Conservation (phyloP, 2,888 invertebrate species). For the Eupelmus urozonus region DNA sequence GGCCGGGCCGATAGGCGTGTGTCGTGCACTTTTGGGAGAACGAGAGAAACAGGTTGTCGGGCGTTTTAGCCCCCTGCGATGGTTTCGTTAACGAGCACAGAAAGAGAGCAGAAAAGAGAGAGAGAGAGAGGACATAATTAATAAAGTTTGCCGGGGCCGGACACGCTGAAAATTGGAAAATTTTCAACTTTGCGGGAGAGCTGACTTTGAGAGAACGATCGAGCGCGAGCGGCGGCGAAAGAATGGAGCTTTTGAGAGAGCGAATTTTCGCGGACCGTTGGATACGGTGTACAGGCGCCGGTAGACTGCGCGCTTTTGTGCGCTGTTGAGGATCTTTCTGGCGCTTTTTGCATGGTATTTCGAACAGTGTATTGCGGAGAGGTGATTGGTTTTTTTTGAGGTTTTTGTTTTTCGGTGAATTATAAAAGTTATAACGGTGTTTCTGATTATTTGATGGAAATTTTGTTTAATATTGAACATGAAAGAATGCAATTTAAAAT, state of each 20-base stretch:
- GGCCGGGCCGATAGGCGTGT: not conserved
- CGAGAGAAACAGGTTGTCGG: not conserved
- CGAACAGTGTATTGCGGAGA: too few species aligned
- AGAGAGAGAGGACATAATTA: conserved; percentile 46
- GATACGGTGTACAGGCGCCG: not conserved
- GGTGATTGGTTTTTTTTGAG: too few species aligned
- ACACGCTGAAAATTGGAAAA: conserved; percentile 49
- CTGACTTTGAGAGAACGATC: conserved; percentile 25
- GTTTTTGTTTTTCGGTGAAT: too few species aligned
- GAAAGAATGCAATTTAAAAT: too few species aligned
- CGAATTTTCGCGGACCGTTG: conserved; percentile 16
- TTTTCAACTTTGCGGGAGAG: conserved; percentile 51
- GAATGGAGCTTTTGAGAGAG: conserved; percentile 11
- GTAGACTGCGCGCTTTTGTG: not conserved
- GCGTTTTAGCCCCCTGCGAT: not conserved
- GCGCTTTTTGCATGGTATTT: too few species aligned
- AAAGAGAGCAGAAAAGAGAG: conserved; percentile 15
- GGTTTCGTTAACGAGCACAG: conserved; percentile 22
- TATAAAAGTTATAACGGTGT: too few species aligned
- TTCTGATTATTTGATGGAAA: too few species aligned
- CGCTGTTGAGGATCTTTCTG: too few species aligned
- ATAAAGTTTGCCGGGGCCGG: conserved; percentile 45
- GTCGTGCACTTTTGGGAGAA: not conserved
- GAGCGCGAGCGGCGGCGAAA: not conserved
- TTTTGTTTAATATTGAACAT: too few species aligned